Conservation (phyloP, 1,140 invertebrate genomes). For the Pollicipes pollicipes region DNA sequence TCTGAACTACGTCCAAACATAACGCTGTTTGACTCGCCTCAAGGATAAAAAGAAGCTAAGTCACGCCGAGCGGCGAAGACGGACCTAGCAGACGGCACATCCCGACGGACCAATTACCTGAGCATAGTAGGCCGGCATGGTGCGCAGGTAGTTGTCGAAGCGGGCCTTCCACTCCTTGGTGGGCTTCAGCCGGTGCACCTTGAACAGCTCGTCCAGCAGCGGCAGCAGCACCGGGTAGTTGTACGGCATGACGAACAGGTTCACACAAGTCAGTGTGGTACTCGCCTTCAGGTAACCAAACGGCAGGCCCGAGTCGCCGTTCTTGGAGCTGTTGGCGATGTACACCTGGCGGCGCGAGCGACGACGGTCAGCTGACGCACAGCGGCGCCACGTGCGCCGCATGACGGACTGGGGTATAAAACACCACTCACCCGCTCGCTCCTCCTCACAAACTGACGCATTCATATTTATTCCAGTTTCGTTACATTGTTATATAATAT, state of each 20-base stretch:
- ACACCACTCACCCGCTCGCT: too few relatives aligned
- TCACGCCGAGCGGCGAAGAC: too few relatives aligned
- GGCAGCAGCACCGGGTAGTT: constrained; percentile 92
- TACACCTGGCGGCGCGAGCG: constrained; percentile 48
- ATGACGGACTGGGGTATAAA: too few relatives aligned
- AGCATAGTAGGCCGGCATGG: constrained; percentile 92
- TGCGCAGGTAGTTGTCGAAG: constrained; percentile 83
- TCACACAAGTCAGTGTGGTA: constrained; percentile 81
- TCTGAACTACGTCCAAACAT: too few relatives aligned
- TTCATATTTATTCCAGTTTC: too few relatives aligned
- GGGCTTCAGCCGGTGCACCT: constrained; percentile 72
- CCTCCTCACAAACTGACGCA: background rate
- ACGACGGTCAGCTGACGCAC: too few relatives aligned
- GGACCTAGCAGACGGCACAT: too few relatives aligned
- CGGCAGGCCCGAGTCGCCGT: constrained; percentile 67
- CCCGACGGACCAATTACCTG: too few relatives aligned
- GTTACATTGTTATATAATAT: too few relatives aligned
- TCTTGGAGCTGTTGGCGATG: constrained; percentile 73
- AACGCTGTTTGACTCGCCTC: too few relatives aligned
- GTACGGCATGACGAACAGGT: constrained; percentile 95
- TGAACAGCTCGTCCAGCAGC: constrained; percentile 79
- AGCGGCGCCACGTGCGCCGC: too few relatives aligned
- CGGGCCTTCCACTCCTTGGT: constrained; percentile 72
- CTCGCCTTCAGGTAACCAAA: constrained; percentile 98
- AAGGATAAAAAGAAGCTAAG: too few relatives aligned